Evolutionary conservation across 2,113 vertebrate genomes (phyloP).

Genomic region (Phalacrocorax brasilianus): DNA sequence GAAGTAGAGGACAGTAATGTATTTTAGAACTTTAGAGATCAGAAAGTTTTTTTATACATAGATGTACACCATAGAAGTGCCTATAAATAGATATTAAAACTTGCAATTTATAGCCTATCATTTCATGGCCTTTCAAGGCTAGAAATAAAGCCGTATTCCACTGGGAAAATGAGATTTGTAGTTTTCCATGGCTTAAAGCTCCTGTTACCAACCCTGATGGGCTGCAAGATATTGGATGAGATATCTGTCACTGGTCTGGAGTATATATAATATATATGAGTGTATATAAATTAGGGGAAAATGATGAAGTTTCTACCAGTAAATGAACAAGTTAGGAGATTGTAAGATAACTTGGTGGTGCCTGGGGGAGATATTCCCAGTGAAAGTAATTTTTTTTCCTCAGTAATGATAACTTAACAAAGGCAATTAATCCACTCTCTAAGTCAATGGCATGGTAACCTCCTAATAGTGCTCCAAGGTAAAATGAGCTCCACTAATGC

Average conservation of each 20-base stretch:
- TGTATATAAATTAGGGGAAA: constrained; percentile 28
- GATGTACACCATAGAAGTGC: constrained; percentile 5
- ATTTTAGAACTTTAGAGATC: constrained; percentile 50
- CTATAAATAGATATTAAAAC: constrained; percentile 66
- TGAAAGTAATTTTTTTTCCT: constrained; percentile 27
- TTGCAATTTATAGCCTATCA: constrained; percentile 62
- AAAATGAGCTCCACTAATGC: background rate
- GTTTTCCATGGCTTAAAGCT: constrained; percentile 43
- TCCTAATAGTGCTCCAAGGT: background rate
- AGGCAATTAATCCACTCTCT: constrained; percentile 45
- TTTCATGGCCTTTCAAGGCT: constrained; percentile 61
- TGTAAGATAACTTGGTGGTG: background rate
- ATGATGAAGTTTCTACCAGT: background rate
- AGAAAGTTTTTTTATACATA: constrained; percentile 45
- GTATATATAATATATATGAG: background rate
- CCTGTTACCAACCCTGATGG: constrained; percentile 23
- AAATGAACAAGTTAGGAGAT: constrained; percentile 8
- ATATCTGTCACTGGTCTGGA: background rate
- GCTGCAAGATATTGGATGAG: constrained; percentile 8
- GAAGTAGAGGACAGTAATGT: constrained; percentile 38
- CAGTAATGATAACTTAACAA: constrained; percentile 17
- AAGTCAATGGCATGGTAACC: background rate
- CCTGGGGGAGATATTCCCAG: background rate
- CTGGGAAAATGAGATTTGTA: constrained; percentile 62
- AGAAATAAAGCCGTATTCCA: constrained; percentile 50